phyloP scores from a whole-genome alignment of 2,113 vertebrate species.

The Rhea pennata region DNA sequence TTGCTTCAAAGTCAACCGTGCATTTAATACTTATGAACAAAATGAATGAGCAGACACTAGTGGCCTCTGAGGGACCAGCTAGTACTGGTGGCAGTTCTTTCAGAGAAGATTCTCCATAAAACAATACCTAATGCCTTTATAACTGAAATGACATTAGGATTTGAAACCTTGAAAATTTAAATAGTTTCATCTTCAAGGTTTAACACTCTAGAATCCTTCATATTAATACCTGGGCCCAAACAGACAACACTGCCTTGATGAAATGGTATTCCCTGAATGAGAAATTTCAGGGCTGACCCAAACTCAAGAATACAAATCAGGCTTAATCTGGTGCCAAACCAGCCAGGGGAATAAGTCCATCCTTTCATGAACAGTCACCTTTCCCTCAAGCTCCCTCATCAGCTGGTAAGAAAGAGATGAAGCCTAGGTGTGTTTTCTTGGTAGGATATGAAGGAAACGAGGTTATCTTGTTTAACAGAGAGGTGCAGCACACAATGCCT shows the following conservation, averaged over 20 bases:
- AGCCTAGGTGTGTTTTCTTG: accelerated
- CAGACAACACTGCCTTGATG: background rate
- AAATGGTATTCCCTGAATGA: background rate
- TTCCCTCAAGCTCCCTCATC: background rate
- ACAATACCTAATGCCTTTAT: background rate
- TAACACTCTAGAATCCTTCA: background rate
- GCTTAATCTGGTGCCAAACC: background rate
- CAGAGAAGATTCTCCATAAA: background rate
- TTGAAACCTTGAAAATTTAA: background rate
- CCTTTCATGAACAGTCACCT: background rate
- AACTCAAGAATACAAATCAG: background rate
- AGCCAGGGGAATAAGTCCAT: background rate
- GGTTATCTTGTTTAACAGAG: background rate
- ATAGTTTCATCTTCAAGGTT: background rate
- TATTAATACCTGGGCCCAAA: background rate
- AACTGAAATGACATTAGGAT: conserved; percentile 7
- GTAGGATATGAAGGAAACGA: background rate
- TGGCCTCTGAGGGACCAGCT: background rate
- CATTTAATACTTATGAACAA: conserved; percentile 58
- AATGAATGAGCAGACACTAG: conserved; percentile 27
- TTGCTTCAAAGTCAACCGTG: conserved; percentile 20
- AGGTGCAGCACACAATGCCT: background rate
- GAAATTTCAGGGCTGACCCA: background rate
- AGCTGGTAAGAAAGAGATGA: background rate
- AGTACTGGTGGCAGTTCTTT: background rate